Base-by-base conservation (phyloP, 2,888 invertebrate species). In the Gastracanthus pulcherrimus region DNA sequence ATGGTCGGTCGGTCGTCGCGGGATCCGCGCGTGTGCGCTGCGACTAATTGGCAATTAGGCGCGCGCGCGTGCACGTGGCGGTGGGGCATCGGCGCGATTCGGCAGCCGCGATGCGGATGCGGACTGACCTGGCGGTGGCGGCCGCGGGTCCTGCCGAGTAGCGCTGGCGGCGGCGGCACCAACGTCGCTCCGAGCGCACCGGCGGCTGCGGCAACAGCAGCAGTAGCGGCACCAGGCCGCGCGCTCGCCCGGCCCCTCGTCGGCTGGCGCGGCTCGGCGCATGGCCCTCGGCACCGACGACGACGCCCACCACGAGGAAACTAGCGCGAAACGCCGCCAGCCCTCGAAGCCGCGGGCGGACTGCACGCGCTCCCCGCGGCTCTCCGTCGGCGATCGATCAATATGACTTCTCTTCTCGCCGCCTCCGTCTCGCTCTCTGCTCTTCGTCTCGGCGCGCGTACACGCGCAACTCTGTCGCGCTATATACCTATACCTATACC, bases 21-120 rank as follows among this genome's bases (percentile, higher is more conserved):
- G 16, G 41, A 41, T 13, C 16, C 41, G 2, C 13, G 41, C 9
- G 19, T 41, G 26, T 23, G 41, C 9, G 16, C 3, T 3, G 9
- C 41, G 9, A 16, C 45, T 74, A 74, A 74, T 74, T 74, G 62
- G 60, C 74, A 74, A 74, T 74, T 74, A 74, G 41, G 9, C 36
- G 51, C n/a, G n/a, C n/a, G n/a, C n/a, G 41, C 7, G 41, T 4
- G 2, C 9, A 41, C 16, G 2, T 41, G 2, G 13, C 41, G 41
- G 41, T 41, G n/a, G n/a, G n/a, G n/a, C n/a, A n/a, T n/a, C n/a
- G n/a, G n/a, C n/a, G n/a, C n/a, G n/a, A n/a, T n/a, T n/a, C n/a
- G n/a, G n/a, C n/a, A n/a, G n/a, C n/a, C n/a, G n/a, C n/a, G n/a
- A n/a, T n/a, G n/a, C n/a, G n/a, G n/a, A n/a, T n/a, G n/a, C 55